Evolutionary conservation across 2,888 invertebrate genomes (phyloP), one percentile per base, ranked within the genome.

Genomic region (Sphecodes monilicornis): DNA sequence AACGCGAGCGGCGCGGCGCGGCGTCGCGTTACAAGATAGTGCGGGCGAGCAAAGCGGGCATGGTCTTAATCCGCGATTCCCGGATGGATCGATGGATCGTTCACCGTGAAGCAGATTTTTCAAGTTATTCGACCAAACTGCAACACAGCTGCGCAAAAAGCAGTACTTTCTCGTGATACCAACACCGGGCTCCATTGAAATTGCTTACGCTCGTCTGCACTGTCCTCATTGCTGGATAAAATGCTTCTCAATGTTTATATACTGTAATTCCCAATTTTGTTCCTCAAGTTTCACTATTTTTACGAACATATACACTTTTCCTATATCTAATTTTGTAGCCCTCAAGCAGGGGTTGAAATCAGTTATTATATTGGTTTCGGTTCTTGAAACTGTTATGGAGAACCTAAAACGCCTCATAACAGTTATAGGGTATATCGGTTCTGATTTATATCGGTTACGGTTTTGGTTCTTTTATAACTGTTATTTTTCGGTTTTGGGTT

Each of bases 11-110:
- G 13, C 46, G 77, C 60, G 26, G 13, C 46, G 77, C 46, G 46
- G 46, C 46, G 46, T 41, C 46, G 32, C 46, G 85, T 85, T 85
- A 54, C 77, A 70, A 85, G 81, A 78, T 85, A 81, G 73, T 69
- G 69, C 69, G 36, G 50, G 36, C 54, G 66, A 72, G 76, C 36
- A 36, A 75, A 66, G 75, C 32, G 43, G 11, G 13, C 64, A 26
- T 46, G 32, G 36, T 10, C 66, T n/a, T 46, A 18, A 75, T 75
- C 11, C 36, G 43, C 36, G 46, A 66, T 46, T 10, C 64, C 13
- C 16, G 46, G 66, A 75, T 36, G 10, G 66, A 75, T 66, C 46
- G 64, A 18, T 66, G 6, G 66, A 36, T 36, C 66, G 36, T 10
- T 66, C 32, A 13, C 66, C 16, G 66, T 22, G 8, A 18, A 29